These are phyloP conservation scores for Lithodes maja DNA, from an alignment of 2,888 invertebrate genomes.

Conservation along the genomic window DNA sequence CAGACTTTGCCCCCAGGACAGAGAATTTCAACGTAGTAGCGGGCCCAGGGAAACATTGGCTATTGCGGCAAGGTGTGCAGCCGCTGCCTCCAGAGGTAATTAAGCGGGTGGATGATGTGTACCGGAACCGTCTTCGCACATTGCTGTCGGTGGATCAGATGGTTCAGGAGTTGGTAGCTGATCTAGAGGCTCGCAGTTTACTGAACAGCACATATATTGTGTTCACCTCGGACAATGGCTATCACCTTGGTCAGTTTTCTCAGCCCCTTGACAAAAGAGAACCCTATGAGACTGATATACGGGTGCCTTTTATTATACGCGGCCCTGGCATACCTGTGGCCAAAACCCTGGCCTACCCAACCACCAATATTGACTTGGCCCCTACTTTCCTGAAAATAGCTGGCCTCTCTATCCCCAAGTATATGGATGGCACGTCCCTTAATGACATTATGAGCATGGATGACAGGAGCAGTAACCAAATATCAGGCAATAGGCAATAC, in stretches of 20 bases:
- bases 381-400: constrained; percentile 88
- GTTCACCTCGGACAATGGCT: constrained; percentile 93
- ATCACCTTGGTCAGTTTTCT: constrained; percentile 91
- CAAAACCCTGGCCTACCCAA: constrained; percentile 77
- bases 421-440: constrained; percentile 82
- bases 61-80: constrained; percentile 82
- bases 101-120: constrained; percentile 82
- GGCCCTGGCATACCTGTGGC: constrained; percentile 81
- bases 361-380: constrained; percentile 87
- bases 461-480: background rate
- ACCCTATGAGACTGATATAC: constrained; percentile 91
- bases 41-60: constrained; percentile 88
- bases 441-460: constrained; percentile 71
- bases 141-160: constrained; percentile 91
- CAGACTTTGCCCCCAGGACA: constrained; percentile 80
- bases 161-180: constrained; percentile 80
- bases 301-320: constrained; percentile 86
- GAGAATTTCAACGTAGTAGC: constrained; percentile 79
- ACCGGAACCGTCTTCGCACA: constrained; percentile 85
- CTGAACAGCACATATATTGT: constrained; percentile 87
- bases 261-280: constrained; percentile 92
- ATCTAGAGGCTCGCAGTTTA: constrained; percentile 78
- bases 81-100: constrained; percentile 80
- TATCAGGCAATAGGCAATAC: background rate
- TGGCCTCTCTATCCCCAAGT: constrained; percentile 76